phyloP scores from a whole-genome alignment of 2,797 vertebrate species.

The Babyrousa celebensis region DNA sequence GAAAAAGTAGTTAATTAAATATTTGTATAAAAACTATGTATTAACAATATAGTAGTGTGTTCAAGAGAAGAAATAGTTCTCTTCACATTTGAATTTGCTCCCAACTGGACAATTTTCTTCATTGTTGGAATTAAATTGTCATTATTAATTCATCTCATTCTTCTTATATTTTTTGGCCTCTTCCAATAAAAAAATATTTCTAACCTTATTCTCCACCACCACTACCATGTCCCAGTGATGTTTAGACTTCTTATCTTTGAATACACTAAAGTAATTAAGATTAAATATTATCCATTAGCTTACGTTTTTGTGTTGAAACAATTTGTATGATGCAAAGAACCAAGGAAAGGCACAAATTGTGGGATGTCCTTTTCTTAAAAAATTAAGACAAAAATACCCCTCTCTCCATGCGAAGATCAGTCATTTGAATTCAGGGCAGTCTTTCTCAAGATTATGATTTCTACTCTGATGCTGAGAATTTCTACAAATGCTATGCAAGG shows the following conservation, averaged over 20 bases:
- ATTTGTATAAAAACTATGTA: not conserved
- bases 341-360: not conserved
- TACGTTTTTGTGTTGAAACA: not conserved
- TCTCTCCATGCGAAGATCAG: not conserved
- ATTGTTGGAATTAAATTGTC: conserved; percentile 38
- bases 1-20: conserved; percentile 49
- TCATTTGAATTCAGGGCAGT: not conserved
- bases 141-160: not conserved
- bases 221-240: not conserved
- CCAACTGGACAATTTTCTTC: conserved; percentile 17
- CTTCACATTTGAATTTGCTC: not conserved
- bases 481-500: conserved; percentile 77
- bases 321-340: not conserved
- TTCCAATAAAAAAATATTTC: not conserved
- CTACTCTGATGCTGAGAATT: conserved; percentile 59
- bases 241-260: conserved; percentile 7
- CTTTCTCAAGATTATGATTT: conserved; percentile 35
- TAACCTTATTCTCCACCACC: not conserved
- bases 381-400: conserved; percentile 1
- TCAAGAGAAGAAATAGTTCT: not conserved
- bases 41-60: not conserved
- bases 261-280: not conserved
- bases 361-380: not conserved
- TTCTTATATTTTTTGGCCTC: not conserved
- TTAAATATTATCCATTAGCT: conserved; percentile 1